phyloP scores from a whole-genome alignment of 1,140 invertebrate species.

The Drosophila teissieri region DNA sequence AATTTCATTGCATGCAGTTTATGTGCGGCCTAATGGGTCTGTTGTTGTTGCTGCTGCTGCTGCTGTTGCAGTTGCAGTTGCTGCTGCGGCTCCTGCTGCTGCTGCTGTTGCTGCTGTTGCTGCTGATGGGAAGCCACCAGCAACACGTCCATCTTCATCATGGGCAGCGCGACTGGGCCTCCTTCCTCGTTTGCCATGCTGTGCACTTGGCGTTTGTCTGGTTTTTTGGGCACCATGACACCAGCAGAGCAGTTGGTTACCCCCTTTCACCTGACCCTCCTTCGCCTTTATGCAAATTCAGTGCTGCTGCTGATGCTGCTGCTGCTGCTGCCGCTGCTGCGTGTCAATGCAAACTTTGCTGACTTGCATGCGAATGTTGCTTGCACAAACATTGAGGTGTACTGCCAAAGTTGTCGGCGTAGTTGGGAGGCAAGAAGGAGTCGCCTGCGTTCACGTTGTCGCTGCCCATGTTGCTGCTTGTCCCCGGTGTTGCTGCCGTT shows the following conservation, averaged over 20 bases:
- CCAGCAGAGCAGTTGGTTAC: constrained; percentile 54
- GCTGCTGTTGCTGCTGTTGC: constrained; percentile 22
- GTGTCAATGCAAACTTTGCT: constrained; percentile 84
- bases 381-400: constrained; percentile 82
- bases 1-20: constrained; percentile 75
- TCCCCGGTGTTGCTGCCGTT: constrained; percentile 52
- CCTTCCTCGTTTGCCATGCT: constrained; percentile 50
- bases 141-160: constrained; percentile 83
- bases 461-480: constrained; percentile 54
- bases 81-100: constrained; percentile 33
- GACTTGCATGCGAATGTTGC: constrained; percentile 83
- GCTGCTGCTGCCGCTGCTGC: constrained; percentile 60
- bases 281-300: constrained; percentile 78
- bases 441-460: constrained; percentile 17
- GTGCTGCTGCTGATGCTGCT: constrained; percentile 20
- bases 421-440: constrained; percentile 37
- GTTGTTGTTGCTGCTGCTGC: constrained; percentile 52
- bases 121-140: constrained; percentile 75
- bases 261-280: constrained; percentile 12
- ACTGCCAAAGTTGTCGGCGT: constrained; percentile 77
- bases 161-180: constrained; percentile 33
- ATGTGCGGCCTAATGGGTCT: constrained; percentile 79
- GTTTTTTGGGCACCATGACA: constrained; percentile 77
- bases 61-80: too few relatives aligned
- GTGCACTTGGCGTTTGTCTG: constrained; percentile 75